A percentile compares a stretch with the other conserved stretches of the same genome.
phyloP scores from a whole-genome alignment of 2,113 vertebrate genomes.

The Sciurus niger region DNA sequence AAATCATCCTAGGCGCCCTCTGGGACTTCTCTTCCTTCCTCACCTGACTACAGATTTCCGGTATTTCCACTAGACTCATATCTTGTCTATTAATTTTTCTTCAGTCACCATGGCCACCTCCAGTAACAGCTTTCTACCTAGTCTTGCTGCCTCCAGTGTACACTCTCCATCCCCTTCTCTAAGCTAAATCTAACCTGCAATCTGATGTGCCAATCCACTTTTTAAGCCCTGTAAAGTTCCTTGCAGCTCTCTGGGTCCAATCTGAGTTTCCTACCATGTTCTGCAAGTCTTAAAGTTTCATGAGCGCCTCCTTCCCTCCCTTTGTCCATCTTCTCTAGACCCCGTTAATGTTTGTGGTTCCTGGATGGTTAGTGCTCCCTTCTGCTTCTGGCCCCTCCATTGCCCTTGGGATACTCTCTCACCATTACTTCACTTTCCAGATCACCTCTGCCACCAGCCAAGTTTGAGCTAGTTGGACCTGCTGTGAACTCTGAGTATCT shows the following conservation, averaged over 20 bases:
- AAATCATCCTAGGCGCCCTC: not conserved
- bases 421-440: not conserved
- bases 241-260: not conserved
- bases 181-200: not conserved
- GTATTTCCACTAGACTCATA: not conserved
- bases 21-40: not conserved
- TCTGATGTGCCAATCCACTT: not conserved
- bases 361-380: not conserved
- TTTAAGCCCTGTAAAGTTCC: not conserved
- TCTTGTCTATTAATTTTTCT: not conserved
- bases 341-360: not conserved
- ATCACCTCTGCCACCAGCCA: no score
- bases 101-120: not conserved
- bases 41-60: not conserved
- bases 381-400: not conserved
- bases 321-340: not conserved
- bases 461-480: not conserved
- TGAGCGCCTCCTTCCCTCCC: not conserved
- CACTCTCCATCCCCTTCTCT: not conserved
- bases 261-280: not conserved
- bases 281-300: not conserved
- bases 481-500: fast-evolving
- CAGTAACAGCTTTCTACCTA: not conserved
- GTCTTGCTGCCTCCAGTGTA: not conserved
- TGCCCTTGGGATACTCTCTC: not conserved